phyloP scores from a whole-genome alignment of 2,888 invertebrate genomes.

The Crioceris asparagi region DNA sequence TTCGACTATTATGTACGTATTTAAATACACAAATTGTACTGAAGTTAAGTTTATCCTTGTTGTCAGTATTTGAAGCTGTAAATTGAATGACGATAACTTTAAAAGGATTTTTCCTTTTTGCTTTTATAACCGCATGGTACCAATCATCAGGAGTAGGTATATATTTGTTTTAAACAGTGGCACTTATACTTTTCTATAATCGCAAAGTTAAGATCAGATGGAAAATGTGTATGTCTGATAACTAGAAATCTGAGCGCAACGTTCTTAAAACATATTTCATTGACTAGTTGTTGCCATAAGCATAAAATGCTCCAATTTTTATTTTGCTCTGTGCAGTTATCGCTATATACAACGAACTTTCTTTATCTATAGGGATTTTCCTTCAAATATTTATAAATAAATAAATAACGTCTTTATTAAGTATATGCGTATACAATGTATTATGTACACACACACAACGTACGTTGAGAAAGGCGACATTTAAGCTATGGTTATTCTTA shows the following conservation, averaged over 20 bases:
- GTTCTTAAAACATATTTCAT: conserved; percentile 8
- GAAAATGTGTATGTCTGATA: conserved; percentile 14
- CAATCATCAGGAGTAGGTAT: conserved; percentile 3
- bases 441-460: no score
- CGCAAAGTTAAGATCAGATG: conserved; percentile 9
- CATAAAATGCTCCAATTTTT: conserved; percentile 15
- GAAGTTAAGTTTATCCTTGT: conserved; percentile 3
- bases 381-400: conserved; percentile 13
- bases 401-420: no score
- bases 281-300: conserved; percentile 14
- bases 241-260: conserved; percentile 15
- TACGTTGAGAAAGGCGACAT: no score
- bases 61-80: conserved; percentile 2
- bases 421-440: no score
- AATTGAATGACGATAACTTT: conserved; percentile 1
- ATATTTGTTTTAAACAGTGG: not conserved
- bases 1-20: not conserved
- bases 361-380: conserved; percentile 6
- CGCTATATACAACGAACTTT: conserved; percentile 12
- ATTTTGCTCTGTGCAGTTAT: conserved; percentile 15
- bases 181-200: conserved; percentile 11
- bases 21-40: not conserved
- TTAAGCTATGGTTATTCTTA: no score
- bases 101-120: conserved; percentile 8
- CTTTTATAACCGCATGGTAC: conserved; percentile 7